A percentile compares a stretch with the other conserved stretches of the same genome.
Evolutionary conservation across 2,797 vertebrate genomes (phyloP).

Genomic region (Rhinatrema bivittatum): DNA sequence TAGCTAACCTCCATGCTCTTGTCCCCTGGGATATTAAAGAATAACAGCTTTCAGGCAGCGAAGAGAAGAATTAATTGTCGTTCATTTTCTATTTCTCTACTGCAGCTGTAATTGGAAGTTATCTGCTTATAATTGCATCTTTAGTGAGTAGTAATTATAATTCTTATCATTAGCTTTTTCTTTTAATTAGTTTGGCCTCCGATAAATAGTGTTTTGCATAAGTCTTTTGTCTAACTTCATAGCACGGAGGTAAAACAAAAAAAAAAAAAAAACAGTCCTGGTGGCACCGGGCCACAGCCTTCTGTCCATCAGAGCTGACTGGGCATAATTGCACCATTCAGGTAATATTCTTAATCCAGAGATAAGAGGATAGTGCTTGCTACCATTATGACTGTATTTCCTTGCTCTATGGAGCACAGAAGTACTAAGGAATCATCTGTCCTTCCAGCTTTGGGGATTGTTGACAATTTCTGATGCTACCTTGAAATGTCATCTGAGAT

Average conservation of each 20-base stretch:
- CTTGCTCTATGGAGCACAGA: no score
- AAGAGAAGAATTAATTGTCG: slow-evolving; percentile 35
- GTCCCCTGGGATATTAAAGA: slow-evolving; percentile 37
- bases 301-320: no score
- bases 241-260: slow-evolving; percentile 12
- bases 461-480: no score
- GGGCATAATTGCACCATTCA: no score
- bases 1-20: slow-evolving; percentile 14
- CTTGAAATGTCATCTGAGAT: no score
- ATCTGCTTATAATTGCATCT: slow-evolving; percentile 49
- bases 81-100: slow-evolving; percentile 23
- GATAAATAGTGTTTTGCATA: slow-evolving; percentile 28
- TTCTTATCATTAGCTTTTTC: slow-evolving; percentile 43
- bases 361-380: no score
- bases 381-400: no score
- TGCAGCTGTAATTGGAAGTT: slow-evolving; percentile 45
- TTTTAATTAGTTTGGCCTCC: slow-evolving; percentile 37
- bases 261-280: no score
- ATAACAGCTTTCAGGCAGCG: slow-evolving; percentile 29
- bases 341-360: no score
- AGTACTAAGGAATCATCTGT: no score
- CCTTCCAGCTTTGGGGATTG: no score
- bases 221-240: slow-evolving; percentile 13
- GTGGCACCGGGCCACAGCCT: no score
- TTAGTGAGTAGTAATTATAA: slow-evolving; percentile 49